Percentiles rank a stretch among this genome's conserved stretches.
Conservation (phyloP, 1,140 invertebrate species). For the Hyposmocoma kahamanoa region DNA sequence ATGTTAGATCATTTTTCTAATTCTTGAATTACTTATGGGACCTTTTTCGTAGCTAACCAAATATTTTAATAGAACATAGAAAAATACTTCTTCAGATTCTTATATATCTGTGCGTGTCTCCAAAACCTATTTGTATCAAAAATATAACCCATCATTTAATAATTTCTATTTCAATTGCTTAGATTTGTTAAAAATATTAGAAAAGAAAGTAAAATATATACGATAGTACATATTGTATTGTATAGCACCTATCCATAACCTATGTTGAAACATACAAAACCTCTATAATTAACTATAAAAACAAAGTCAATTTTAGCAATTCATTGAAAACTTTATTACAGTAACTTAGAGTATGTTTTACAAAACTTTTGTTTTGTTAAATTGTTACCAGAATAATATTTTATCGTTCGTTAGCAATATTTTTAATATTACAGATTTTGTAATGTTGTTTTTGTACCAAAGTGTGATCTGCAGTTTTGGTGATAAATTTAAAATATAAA, state of each 20-base stretch:
- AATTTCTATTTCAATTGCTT: not conserved
- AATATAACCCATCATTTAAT: not conserved
- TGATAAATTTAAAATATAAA: slow-evolving; percentile 12
- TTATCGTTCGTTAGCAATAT: slow-evolving; percentile 29
- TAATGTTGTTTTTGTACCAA: slow-evolving; percentile 37
- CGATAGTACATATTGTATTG: no score
- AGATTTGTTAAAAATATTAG: not conserved
- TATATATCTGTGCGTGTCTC: slow-evolving; percentile 17
- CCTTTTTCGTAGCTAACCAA: slow-evolving; percentile 43
- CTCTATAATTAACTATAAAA: slow-evolving; percentile 11
- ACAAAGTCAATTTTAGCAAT: slow-evolving; percentile 46
- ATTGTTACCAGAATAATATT: slow-evolving; percentile 22
- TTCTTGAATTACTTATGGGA: slow-evolving; percentile 50
- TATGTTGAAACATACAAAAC: not conserved
- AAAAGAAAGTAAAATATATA: not conserved
- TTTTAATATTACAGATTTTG: slow-evolving; percentile 31
- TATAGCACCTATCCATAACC: no score
- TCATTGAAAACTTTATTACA: slow-evolving; percentile 20
- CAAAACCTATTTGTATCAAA: no score
- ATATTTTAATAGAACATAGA: slow-evolving; percentile 28
- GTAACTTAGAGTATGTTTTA: slow-evolving; percentile 22
- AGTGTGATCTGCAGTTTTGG: slow-evolving; percentile 39
- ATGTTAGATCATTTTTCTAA: slow-evolving; percentile 32
- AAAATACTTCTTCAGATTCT: slow-evolving; percentile 19
- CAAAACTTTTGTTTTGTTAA: slow-evolving; percentile 24